A percentile compares a stretch with the other conserved stretches of the same genome.
Conservation (phyloP, 2,797 vertebrate genomes). For the Nasua narica region DNA sequence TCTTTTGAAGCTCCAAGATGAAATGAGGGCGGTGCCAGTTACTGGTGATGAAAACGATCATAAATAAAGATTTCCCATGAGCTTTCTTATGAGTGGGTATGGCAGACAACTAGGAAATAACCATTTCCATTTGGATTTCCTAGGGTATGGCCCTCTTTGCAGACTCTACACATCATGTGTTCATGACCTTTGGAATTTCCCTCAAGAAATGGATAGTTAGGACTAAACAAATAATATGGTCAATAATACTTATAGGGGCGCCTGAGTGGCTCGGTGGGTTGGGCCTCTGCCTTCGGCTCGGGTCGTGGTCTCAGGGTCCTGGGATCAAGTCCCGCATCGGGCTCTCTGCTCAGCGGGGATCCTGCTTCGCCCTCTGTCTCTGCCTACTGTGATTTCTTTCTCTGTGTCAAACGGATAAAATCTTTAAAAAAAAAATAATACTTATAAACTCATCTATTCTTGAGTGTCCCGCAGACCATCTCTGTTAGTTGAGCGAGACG, state of each 20-base stretch:
- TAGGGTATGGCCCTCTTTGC: neutral
- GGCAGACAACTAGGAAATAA: conserved; percentile 22
- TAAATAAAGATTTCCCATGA: conserved; percentile 2
- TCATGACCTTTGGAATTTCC: conserved; percentile 7
- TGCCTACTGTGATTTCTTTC: too few species aligned
- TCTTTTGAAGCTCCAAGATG: conserved; percentile 40
- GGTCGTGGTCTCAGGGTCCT: too few species aligned
- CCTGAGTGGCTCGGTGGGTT: too few species aligned
- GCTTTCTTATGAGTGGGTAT: neutral
- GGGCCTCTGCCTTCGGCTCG: too few species aligned
- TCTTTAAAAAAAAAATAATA: too few species aligned
- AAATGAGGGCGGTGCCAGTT: conserved; percentile 4
- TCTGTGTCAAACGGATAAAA: too few species aligned
- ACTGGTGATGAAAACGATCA: conserved; percentile 1
- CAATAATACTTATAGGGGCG: too few species aligned
- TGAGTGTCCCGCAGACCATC: neutral
- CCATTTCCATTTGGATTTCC: neutral
- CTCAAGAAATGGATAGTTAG: neutral
- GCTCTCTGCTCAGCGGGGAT: too few species aligned
- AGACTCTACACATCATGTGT: neutral
- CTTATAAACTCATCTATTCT: neutral
- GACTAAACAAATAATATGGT: neutral
- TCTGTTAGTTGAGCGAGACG: neutral
- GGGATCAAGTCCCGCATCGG: too few species aligned
- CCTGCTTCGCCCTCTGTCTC: too few species aligned